These are phyloP conservation scores for Aleiodes sp. DNA, from an alignment of 1,140 invertebrate species.

Conservation along the genomic window DNA sequence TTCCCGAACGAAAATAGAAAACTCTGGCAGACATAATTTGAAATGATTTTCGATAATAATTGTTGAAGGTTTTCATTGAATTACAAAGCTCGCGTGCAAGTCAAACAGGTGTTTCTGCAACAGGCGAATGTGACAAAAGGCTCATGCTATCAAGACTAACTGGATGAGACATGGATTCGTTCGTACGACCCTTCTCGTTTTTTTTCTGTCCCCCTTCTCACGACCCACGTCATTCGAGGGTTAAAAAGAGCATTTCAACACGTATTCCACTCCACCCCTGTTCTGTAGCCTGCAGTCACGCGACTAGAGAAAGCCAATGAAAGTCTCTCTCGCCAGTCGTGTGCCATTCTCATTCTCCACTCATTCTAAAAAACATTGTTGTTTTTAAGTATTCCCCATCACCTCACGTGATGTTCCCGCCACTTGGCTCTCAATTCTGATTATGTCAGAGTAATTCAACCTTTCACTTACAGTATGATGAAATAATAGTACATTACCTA, in stretches of 20 bases:
- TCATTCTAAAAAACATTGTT: not conserved
- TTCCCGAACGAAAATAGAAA: too few species aligned
- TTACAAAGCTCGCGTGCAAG: not conserved
- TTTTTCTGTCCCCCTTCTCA: not conserved
- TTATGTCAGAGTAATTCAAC: not conserved
- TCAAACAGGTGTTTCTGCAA: slow-evolving; percentile 19
- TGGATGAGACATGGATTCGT: slow-evolving; percentile 10
- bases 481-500: too few species aligned
- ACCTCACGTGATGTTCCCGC: not conserved
- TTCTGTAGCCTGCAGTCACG: not conserved
- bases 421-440: not conserved
- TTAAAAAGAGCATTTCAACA: slow-evolving; percentile 18
- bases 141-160: not conserved
- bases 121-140: slow-evolving; percentile 7
- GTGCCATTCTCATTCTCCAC: not conserved
- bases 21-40: too few species aligned
- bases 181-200: not conserved
- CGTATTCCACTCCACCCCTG: not conserved
- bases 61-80: too few species aligned
- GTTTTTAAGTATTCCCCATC: not conserved
- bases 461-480: too few species aligned
- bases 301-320: slow-evolving; percentile 1
- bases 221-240: not conserved
- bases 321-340: slow-evolving; percentile 10
- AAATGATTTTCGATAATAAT: too few species aligned